Evolutionary conservation across 92 coral and sea anemone species (phyloP).

Genomic region (Zoanthus sociatus): DNA sequence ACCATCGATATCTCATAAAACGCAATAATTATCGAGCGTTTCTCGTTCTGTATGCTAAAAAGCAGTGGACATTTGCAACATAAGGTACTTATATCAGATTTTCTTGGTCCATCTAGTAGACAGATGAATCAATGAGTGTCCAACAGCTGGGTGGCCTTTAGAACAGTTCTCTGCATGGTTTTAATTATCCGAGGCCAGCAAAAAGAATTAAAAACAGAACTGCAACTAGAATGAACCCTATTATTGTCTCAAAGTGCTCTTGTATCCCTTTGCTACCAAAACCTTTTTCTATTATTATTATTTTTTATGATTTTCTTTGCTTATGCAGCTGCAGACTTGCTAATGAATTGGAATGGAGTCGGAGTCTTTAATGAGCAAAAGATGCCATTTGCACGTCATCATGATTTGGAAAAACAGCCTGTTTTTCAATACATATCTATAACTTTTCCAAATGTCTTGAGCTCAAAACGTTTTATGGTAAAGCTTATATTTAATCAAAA

Average conservation of each 20-base stretch:
- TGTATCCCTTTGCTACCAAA: neutral
- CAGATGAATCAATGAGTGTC: conserved; percentile 35
- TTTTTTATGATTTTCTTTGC: neutral
- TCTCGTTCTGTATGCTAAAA: conserved; percentile 20
- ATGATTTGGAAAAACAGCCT: neutral
- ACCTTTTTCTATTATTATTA: neutral
- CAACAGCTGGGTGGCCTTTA: conserved; percentile 41
- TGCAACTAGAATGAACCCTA: neutral
- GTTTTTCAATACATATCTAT: neutral
- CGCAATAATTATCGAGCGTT: neutral
- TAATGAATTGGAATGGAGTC: neutral
- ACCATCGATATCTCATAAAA: neutral
- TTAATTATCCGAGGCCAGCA: conserved; percentile 18
- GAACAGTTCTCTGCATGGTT: conserved; percentile 13
- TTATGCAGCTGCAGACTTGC: neutral
- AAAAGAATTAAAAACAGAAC: conserved; percentile 19
- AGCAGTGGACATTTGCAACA: conserved; percentile 15
- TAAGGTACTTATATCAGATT: conserved; percentile 30
- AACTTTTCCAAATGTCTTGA: neutral
- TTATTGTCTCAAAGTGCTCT: neutral
- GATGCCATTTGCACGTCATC: neutral
- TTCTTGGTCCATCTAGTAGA: conserved; percentile 18
- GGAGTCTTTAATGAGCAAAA: neutral
- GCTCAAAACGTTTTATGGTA: neutral
- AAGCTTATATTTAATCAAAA: neutral